These are phyloP conservation scores for Cinclus cinclus DNA, from an alignment of 2,113 vertebrate genomes.

Conservation along the genomic window DNA sequence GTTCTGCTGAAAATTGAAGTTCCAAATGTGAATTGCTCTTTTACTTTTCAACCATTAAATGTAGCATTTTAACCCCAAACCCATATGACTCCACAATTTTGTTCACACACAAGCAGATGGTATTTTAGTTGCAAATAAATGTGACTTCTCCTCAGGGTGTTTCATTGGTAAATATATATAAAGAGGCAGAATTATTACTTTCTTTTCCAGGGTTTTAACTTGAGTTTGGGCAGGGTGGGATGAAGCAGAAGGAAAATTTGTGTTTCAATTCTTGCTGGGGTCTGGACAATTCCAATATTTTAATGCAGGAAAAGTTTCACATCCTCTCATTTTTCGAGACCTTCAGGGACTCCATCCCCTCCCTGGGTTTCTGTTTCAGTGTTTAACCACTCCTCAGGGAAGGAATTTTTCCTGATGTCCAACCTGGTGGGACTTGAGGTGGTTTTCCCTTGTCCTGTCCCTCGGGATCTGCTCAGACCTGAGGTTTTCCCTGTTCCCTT, in stretches of 20 bases:
- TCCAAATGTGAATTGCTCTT: constrained; percentile 4
- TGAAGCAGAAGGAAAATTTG: not conserved
- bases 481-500: not conserved
- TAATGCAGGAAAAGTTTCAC: not conserved
- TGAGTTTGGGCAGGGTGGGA: not conserved
- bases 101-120: constrained; percentile 14
- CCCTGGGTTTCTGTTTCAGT: not conserved
- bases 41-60: constrained; percentile 5
- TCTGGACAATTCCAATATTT: not conserved
- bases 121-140: not conserved
- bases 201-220: not conserved
- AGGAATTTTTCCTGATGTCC: not conserved
- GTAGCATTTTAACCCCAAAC: not conserved
- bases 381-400: too few relatives aligned
- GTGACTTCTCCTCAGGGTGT: not conserved
- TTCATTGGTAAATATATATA: not conserved
- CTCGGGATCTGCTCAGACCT: not conserved
- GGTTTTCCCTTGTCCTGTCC: not conserved
- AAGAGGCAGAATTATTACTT: not conserved
- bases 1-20: not conserved
- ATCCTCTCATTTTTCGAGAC: not conserved
- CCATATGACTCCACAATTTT: not conserved
- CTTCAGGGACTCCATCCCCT: not conserved
- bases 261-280: rapidly evolving
- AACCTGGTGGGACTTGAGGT: not conserved